A percentile compares a stretch with the other conserved stretches of the same genome.
Conservation (phyloP, 2,888 invertebrate species). For the Folsomia manolachei region DNA sequence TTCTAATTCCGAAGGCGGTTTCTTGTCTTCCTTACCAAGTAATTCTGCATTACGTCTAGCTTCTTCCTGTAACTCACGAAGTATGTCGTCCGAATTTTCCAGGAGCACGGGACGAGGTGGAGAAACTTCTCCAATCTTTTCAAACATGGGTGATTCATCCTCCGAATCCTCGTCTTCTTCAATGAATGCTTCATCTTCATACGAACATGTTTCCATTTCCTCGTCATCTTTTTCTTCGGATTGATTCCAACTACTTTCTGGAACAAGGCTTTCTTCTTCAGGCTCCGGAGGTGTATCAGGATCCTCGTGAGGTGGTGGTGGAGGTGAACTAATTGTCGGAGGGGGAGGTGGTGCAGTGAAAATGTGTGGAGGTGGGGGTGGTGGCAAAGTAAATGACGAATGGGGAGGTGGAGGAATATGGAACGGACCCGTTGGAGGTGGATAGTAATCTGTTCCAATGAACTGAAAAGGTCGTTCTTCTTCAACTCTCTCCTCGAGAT, state of each 20-base stretch:
- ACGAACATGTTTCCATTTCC: slow-evolving; percentile 54
- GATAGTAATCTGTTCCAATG: background rate
- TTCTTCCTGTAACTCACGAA: slow-evolving; percentile 12
- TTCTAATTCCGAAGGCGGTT: background rate
- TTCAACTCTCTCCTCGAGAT: background rate
- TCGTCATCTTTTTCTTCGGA: slow-evolving; percentile 57
- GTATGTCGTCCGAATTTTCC: slow-evolving; percentile 24
- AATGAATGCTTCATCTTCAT: slow-evolving; percentile 53
- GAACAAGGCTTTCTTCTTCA: slow-evolving; percentile 14
- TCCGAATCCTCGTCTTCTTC: slow-evolving; percentile 61
- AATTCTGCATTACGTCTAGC: slow-evolving; percentile 1
- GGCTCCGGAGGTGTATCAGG: slow-evolving; percentile 19
- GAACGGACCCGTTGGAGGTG: slow-evolving; percentile 12
- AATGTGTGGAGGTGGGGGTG: background rate
- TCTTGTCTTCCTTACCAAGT: background rate
- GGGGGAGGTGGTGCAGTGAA: slow-evolving; percentile 12
- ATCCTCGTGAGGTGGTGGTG: slow-evolving; percentile 16
- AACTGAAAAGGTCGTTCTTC: background rate
- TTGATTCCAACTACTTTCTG: slow-evolving; percentile 46
- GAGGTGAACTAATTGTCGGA: slow-evolving; percentile 11
- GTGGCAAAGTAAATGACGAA: background rate
- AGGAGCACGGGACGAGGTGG: slow-evolving; percentile 39
- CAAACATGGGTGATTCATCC: slow-evolving; percentile 67
- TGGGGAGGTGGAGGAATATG: slow-evolving; percentile 7
- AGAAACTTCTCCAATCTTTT: slow-evolving; percentile 59